Base-by-base conservation (phyloP, 2,113 vertebrate species). In the Festucalex cinctus region DNA sequence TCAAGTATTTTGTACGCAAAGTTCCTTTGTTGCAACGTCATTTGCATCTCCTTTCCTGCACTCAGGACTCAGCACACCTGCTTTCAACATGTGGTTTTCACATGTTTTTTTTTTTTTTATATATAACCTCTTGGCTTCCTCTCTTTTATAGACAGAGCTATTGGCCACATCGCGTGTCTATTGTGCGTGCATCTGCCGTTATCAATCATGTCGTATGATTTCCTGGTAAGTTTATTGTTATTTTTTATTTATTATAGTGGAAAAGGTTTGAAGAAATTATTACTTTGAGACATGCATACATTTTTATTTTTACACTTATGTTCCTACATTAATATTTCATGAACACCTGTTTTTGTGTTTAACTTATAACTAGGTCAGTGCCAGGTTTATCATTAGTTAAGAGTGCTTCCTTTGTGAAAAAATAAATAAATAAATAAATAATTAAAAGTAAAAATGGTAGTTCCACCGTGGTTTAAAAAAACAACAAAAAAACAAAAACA, bases 181-280 rank as follows among this genome's bases (percentile, higher is more conserved):
- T 1, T 37, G 32, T 70, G 22, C 24, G 46, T 41, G 48, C 51
- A 51, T 67, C 58, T 46, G 3, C 54, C 16, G 49, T 9, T 16
- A 58, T 24, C 32, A 10, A 69, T 46, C 39, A 24, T 49, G 53
- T 9, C 69, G 54, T 9, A 49, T 0, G 9, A 54, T 10, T 6
- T 16, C 19, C 48, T 20, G 66, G 85, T 87, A 73, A 56, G 83
- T 71, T 46, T 46, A 1, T 12, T 43, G 4, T 9, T 8, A n/a
- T 53, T 10, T 36, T 28, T 36, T 53, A 39, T 3, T 1, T 20
- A 61, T n/a, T 61, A 0, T 51, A 3, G 20, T 2, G 20, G 9
- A 22, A 51, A 51, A 22, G n/a, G 1, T 22, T 1, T 9, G 17
- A 19, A 17, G 44, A 17, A 1, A 19, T 1, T 14, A 57, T 14